A percentile compares a stretch with the other conserved stretches of the same genome.
Conservation (phyloP, 2,888 invertebrate species). For the Subacronicta megacephala region DNA sequence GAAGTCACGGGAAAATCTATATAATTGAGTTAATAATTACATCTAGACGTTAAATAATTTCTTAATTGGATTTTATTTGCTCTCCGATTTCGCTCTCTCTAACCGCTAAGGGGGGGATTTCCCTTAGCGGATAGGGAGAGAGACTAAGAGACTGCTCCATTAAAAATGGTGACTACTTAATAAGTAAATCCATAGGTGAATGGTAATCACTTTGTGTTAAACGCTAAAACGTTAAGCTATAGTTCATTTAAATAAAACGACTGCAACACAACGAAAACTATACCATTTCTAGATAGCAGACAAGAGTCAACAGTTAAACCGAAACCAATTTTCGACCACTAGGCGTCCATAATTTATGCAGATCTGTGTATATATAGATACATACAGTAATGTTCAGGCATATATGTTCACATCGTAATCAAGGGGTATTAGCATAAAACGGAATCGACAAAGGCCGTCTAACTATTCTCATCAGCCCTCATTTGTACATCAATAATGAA, state of each 20-base stretch:
- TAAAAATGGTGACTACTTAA: too few relatives aligned
- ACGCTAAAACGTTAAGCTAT: not conserved
- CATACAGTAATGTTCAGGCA: constrained; percentile 24
- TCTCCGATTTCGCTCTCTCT: too few relatives aligned
- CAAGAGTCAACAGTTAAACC: not conserved
- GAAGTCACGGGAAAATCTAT: too few relatives aligned
- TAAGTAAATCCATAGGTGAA: too few relatives aligned
- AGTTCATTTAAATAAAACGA: not conserved
- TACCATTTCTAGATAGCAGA: too few relatives aligned
- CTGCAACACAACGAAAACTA: not conserved
- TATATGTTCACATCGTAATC: constrained; percentile 58
- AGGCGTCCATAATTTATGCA: constrained; percentile 44
- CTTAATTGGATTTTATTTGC: too few relatives aligned
- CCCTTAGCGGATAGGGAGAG: too few relatives aligned
- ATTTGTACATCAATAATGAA: constrained; percentile 59
- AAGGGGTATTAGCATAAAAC: constrained; percentile 64
- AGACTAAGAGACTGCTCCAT: too few relatives aligned
- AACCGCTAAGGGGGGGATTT: too few relatives aligned
- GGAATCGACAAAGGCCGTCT: constrained; percentile 64
- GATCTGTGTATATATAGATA: constrained; percentile 32
- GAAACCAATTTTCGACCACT: constrained; percentile 48
- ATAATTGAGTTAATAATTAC: too few relatives aligned
- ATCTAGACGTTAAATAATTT: too few relatives aligned
- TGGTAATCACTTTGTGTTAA: not conserved
- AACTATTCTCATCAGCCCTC: constrained; percentile 53